phyloP scores from a whole-genome alignment of 2,888 invertebrate species.

The Apamea sordens region DNA sequence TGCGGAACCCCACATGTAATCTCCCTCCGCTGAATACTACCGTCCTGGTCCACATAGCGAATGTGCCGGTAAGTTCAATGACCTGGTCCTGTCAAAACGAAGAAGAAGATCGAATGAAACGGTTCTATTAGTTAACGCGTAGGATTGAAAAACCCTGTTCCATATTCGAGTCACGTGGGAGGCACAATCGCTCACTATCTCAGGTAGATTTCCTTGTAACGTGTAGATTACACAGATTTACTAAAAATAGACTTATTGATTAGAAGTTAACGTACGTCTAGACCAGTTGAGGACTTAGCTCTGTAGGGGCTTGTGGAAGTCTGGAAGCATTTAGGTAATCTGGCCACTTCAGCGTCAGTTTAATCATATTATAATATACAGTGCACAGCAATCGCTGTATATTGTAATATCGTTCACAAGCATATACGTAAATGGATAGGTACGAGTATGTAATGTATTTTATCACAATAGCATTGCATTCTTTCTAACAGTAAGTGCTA shows the following conservation, averaged over 20 bases:
- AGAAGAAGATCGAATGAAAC: slow-evolving; percentile 37
- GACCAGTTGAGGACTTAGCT: slow-evolving; percentile 13
- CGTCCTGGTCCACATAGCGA: no score
- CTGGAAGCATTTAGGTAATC: slow-evolving; percentile 4
- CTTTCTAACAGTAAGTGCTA: not conserved
- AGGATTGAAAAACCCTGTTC: slow-evolving; percentile 45
- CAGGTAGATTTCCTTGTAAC: slow-evolving; percentile 46
- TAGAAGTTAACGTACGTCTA: slow-evolving; percentile 30
- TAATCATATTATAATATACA: not conserved
- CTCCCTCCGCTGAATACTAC: no score
- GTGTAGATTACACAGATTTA: slow-evolving; percentile 11
- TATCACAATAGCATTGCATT: slow-evolving; percentile 15
- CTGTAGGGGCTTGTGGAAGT: not conserved
- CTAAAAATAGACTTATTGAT: slow-evolving; percentile 46
- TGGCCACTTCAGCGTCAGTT: not conserved
- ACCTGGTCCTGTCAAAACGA: slow-evolving; percentile 29
- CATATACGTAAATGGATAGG: not conserved
- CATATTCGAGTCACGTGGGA: slow-evolving; percentile 50
- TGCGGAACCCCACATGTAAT: no score
- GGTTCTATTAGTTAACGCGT: slow-evolving; percentile 47
- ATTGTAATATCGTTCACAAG: not conserved
- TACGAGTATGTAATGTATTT: not conserved
- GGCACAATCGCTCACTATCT: slow-evolving; percentile 51
- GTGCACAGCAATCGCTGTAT: not conserved
- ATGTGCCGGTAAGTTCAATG: no score